A percentile compares a stretch with the other conserved stretches of the same genome.
These are phyloP conservation scores for Chiloscyllium plagiosum DNA, from an alignment of 2,113 vertebrate species.

Conservation along the genomic window DNA sequence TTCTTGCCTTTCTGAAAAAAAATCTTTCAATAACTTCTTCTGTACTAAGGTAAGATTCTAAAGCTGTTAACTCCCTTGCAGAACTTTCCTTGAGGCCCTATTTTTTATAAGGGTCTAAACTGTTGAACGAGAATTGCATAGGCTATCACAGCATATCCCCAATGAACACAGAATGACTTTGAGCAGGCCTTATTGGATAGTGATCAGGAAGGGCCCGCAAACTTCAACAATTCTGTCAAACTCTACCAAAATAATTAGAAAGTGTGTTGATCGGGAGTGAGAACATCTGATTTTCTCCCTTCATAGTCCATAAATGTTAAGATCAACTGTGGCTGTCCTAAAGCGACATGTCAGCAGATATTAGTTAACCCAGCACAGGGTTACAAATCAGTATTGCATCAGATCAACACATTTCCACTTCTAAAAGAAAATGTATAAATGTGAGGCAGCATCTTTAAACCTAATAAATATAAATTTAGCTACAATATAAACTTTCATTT, in stretches of 20 bases:
- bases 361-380: background rate
- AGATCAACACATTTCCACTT: background rate
- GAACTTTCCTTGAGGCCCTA: background rate
- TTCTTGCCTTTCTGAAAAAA: background rate
- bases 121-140: background rate
- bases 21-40: background rate
- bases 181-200: background rate
- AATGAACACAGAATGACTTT: background rate
- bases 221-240: too few species aligned
- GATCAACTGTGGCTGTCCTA: background rate
- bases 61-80: background rate
- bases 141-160: background rate
- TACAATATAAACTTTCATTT: background rate
- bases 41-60: background rate
- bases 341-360: background rate
- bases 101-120: background rate
- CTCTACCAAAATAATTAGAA: too few species aligned
- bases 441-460: background rate
- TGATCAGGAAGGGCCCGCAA: background rate
- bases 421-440: background rate
- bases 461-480: background rate
- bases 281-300: background rate
- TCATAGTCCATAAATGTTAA: background rate
- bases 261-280: background rate
- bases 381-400: background rate